Evolutionary conservation across 2,797 vertebrate genomes (phyloP).

Genomic region (Zonotrichia albicollis): DNA sequence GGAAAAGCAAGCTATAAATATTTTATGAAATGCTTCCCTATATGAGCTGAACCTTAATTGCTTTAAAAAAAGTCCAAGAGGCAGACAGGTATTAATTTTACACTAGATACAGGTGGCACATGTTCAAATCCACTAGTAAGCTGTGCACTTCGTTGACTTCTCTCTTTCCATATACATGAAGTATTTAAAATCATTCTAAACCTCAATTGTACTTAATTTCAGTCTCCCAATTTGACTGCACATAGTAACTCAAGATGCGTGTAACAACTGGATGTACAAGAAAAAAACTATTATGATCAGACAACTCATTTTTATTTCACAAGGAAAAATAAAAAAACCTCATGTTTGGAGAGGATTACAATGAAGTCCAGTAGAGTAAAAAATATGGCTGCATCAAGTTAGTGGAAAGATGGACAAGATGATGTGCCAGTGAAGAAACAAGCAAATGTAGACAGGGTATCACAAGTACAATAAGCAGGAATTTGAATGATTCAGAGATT

Average conservation of each 20-base stretch:
- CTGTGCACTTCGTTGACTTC: background rate
- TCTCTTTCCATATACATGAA: background rate
- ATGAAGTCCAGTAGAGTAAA: background rate
- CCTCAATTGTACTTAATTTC: background rate
- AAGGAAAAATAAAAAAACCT: background rate
- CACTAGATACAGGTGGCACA: background rate
- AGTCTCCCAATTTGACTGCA: background rate
- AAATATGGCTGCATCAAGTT: background rate
- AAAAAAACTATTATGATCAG: background rate
- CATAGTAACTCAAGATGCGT: background rate
- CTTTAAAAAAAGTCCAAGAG: background rate
- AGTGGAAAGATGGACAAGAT: background rate
- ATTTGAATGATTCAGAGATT: background rate
- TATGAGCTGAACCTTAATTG: background rate
- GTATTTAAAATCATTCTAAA: background rate
- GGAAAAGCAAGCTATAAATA: background rate
- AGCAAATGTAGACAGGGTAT: background rate
- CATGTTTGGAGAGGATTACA: background rate
- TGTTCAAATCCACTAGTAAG: background rate
- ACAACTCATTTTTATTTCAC: background rate
- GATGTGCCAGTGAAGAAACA: background rate
- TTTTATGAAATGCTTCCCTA: background rate
- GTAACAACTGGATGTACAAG: background rate
- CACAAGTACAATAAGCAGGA: background rate
- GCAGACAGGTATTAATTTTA: background rate